These are phyloP conservation scores for Cosmia pyralina DNA, from an alignment of 2,888 invertebrate genomes.

Conservation along the genomic window DNA sequence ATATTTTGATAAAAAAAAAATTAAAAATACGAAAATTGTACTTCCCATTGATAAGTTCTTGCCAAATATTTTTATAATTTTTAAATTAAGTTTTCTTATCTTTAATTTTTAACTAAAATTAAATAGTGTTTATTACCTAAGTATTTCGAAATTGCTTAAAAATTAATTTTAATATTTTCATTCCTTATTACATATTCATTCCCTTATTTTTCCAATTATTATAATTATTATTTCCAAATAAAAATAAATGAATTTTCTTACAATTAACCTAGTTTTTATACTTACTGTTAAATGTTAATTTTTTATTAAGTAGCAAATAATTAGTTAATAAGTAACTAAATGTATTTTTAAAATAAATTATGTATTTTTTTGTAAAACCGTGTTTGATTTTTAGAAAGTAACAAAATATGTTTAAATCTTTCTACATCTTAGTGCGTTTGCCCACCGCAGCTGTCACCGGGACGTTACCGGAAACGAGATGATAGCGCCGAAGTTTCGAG, in stretches of 20 bases:
- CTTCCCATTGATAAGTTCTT: constrained; percentile 9
- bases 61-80: constrained; percentile 23
- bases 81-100: background rate
- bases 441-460: too few relatives aligned
- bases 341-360: constrained; percentile 72
- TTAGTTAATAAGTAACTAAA: constrained; percentile 62
- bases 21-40: background rate
- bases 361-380: constrained; percentile 69
- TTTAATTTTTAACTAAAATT: constrained; percentile 3
- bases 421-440: background rate
- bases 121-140: background rate
- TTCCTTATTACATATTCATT: constrained; percentile 38
- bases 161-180: background rate
- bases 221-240: constrained; percentile 1
- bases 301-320: constrained; percentile 63
- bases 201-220: constrained; percentile 24
- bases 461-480: too few relatives aligned
- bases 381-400: constrained; percentile 23
- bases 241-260: constrained; percentile 32
- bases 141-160: constrained; percentile 9
- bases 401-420: background rate
- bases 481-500: too few relatives aligned
- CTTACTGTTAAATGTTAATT: constrained; percentile 41
- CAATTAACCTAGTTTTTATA: constrained; percentile 34
- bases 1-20: background rate